Percentiles rank a stretch among this genome's conserved stretches.
Evolutionary conservation across 2,797 vertebrate genomes (phyloP).

Genomic region (Delichon dasypus): DNA sequence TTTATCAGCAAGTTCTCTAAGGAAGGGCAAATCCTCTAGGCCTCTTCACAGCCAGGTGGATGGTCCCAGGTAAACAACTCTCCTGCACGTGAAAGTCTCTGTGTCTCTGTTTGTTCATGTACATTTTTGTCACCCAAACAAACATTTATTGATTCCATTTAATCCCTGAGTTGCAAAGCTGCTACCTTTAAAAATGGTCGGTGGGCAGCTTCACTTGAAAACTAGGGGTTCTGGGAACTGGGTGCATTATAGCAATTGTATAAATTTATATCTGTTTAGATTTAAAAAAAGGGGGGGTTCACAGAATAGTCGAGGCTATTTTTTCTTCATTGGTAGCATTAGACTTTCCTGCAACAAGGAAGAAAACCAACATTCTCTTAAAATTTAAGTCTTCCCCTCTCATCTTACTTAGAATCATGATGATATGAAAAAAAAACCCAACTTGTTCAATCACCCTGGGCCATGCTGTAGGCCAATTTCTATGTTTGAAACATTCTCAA

Average conservation of each 20-base stretch:
- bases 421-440: neutral
- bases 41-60: neutral
- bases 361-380: neutral
- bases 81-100: neutral
- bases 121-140: neutral
- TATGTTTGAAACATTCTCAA: neutral
- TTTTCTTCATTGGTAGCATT: neutral
- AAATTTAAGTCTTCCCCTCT: neutral
- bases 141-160: neutral
- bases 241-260: neutral
- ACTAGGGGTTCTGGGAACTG: neutral
- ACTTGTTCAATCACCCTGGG: neutral
- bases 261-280: neutral
- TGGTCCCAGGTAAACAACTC: neutral
- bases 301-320: neutral
- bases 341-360: neutral
- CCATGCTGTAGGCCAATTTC: neutral
- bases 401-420: neutral
- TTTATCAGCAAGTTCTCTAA: constrained; percentile 26
- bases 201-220: neutral
- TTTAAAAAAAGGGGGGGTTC: neutral
- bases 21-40: neutral
- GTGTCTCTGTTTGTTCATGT: neutral
- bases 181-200: neutral
- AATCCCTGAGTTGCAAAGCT: neutral